A percentile compares a stretch with the other conserved stretches of the same genome.
These are phyloP conservation scores for Hecatera dysodea DNA, from an alignment of 2,888 invertebrate genomes.

Conservation along the genomic window DNA sequence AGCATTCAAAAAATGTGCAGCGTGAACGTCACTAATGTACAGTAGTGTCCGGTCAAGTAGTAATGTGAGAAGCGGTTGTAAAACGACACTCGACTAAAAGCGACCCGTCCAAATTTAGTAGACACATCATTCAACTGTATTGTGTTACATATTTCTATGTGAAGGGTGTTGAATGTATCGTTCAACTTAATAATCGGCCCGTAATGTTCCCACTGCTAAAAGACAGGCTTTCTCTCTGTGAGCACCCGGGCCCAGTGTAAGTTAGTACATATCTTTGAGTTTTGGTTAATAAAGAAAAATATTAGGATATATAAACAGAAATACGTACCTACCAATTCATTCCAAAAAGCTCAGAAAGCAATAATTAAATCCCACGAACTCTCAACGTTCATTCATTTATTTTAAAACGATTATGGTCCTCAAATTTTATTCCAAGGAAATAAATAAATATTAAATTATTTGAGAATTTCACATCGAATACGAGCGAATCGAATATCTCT, in stretches of 20 bases:
- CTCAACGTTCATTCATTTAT: conserved; percentile 19
- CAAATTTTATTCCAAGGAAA: conserved; percentile 41
- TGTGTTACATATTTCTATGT: conserved; percentile 71
- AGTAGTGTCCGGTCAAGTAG: conserved; percentile 66
- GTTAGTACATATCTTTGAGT: no score
- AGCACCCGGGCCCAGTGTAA: no score
- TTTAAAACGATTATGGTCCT: conserved; percentile 25
- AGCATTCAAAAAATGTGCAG: conserved; percentile 52
- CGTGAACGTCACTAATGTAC: conserved; percentile 51
- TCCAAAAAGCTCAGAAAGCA: background rate
- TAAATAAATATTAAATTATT: conserved; percentile 55
- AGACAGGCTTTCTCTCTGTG: no score
- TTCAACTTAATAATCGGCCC: background rate
- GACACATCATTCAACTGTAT: conserved; percentile 76
- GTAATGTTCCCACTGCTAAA: no score
- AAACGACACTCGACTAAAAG: conserved; percentile 84
- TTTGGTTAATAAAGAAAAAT: no score
- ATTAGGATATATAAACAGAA: no score
- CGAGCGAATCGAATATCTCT: conserved; percentile 56
- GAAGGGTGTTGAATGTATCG: conserved; percentile 54
- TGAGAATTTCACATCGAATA: conserved; percentile 60
- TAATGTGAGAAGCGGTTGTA: conserved; percentile 71
- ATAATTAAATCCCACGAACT: conserved; percentile 9
- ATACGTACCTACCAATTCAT: conserved; percentile 1
- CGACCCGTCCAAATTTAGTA: conserved; percentile 79